These are phyloP conservation scores for Netelia fuscicornis DNA, from an alignment of 2,888 invertebrate genomes.

Conservation along the genomic window DNA sequence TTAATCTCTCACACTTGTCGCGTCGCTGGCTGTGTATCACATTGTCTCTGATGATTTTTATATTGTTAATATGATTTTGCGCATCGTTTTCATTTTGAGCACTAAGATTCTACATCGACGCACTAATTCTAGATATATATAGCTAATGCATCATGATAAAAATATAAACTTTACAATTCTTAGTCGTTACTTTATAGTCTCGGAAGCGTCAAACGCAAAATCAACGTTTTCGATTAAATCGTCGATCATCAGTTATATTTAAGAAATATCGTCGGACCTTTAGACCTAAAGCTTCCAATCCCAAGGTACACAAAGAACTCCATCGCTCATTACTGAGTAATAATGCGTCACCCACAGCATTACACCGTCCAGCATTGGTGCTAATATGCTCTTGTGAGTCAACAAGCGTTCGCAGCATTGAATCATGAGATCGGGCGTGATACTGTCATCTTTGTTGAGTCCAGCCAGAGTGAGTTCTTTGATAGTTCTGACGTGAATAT, in stretches of 20 bases:
- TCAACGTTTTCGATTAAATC: neutral
- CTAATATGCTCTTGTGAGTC: conserved; percentile 84
- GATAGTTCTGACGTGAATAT: conserved; percentile 89
- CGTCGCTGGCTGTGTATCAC: too few relatives aligned
- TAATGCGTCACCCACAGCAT: conserved; percentile 94
- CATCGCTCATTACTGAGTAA: conserved; percentile 96
- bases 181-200: conserved; percentile 17
- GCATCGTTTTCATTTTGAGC: conserved; percentile 17
- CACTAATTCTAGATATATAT: conserved; percentile 28
- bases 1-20: too few relatives aligned
- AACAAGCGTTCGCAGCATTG: conserved; percentile 92
- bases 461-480: conserved; percentile 89
- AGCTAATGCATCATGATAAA: conserved; percentile 33
- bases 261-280: neutral
- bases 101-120: neutral
- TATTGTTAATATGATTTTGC: conserved; percentile 40
- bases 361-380: conserved; percentile 87
- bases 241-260: neutral
- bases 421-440: conserved; percentile 96
- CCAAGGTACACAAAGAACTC: conserved; percentile 97
- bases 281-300: conserved; percentile 89
- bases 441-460: conserved; percentile 95
- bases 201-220: conserved; percentile 1
- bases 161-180: conserved; percentile 59
- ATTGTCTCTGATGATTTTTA: neutral